Conservation (phyloP, 2,888 invertebrate genomes). For the Linnaemya vulpina region DNA sequence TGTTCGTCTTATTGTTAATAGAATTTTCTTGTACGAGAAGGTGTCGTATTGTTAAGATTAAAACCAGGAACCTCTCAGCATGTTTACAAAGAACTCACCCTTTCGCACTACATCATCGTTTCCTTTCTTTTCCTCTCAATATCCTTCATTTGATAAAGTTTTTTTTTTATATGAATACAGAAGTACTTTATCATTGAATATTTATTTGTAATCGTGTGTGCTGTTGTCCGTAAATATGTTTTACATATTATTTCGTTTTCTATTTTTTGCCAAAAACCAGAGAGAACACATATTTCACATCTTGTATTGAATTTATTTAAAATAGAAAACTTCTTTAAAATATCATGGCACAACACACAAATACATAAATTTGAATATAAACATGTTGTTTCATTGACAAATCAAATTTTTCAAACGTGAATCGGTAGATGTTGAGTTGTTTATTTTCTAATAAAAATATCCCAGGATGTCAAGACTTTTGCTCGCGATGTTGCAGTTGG, state of each 20-base stretch:
- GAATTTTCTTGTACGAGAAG: slow-evolving; percentile 56
- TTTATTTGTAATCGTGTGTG: slow-evolving; percentile 50
- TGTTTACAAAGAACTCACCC: slow-evolving; percentile 16
- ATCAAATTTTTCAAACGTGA: slow-evolving; percentile 30
- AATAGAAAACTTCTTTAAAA: slow-evolving; percentile 2
- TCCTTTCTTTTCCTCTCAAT: not conserved
- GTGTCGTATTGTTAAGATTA: slow-evolving; percentile 64
- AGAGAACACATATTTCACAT: slow-evolving; percentile 18
- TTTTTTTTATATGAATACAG: slow-evolving; percentile 45
- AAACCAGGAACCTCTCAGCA: slow-evolving; percentile 22
- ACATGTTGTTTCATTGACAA: slow-evolving; percentile 26
- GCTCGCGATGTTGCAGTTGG: no score
- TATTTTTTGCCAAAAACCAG: slow-evolving; percentile 33
- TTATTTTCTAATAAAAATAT: slow-evolving; percentile 34
- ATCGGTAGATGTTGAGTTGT: slow-evolving; percentile 25
- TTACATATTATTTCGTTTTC: no score
- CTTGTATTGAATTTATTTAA: slow-evolving; percentile 34
- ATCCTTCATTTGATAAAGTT: slow-evolving; percentile 9
- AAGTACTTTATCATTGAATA: slow-evolving; percentile 62
- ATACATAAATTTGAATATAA: not conserved
- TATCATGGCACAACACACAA: not conserved
- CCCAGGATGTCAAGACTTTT: no score
- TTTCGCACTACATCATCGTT: not conserved
- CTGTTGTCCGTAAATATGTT: slow-evolving; percentile 39
- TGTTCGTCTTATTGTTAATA: slow-evolving; percentile 56